Evolutionary conservation across 2,888 invertebrate genomes (phyloP).

Genomic region (Aphidoletes aphidimyza): DNA sequence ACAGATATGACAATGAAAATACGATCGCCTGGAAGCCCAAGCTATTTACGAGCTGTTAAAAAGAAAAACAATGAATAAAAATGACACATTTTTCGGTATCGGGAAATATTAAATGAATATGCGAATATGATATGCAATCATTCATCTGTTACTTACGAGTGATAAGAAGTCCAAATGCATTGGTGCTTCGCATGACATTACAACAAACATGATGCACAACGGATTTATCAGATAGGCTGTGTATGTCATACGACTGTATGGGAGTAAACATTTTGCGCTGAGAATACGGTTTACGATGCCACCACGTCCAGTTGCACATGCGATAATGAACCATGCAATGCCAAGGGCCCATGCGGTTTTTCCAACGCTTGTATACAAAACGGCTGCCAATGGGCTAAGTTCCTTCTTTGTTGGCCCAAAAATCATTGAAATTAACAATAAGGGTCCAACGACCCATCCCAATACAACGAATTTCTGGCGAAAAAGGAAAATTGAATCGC

Average conservation of each 20-base stretch:
- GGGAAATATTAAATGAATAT: not conserved
- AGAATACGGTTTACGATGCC: conserved; percentile 61
- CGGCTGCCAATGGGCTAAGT: conserved; percentile 63
- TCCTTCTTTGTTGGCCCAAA: conserved; percentile 65
- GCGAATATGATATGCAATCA: not conserved
- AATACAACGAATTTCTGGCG: conserved; percentile 56
- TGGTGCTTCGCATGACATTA: conserved; percentile 58
- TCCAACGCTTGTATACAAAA: conserved; percentile 66
- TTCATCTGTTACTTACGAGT: conserved; percentile 56
- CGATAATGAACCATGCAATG: conserved; percentile 67
- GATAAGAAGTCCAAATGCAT: conserved; percentile 58
- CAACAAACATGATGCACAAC: conserved; percentile 65
- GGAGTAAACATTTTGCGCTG: conserved; percentile 55
- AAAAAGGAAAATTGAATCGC: too few relatives aligned
- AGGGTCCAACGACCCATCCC: conserved; percentile 61
- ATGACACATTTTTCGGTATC: not conserved
- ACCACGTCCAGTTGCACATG: conserved; percentile 67
- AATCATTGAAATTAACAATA: conserved; percentile 65
- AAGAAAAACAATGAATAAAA: not conserved
- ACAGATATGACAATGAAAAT: not conserved
- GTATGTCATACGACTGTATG: conserved; percentile 67
- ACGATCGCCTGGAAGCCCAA: conserved; percentile 34
- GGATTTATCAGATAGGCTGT: conserved; percentile 69
- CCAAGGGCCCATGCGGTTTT: conserved; percentile 68
- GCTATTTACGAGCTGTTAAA: not conserved